A percentile compares a stretch with the other conserved stretches of the same genome.
Evolutionary conservation across 2,888 invertebrate species (phyloP).

Genomic region (Apeira syringaria): DNA sequence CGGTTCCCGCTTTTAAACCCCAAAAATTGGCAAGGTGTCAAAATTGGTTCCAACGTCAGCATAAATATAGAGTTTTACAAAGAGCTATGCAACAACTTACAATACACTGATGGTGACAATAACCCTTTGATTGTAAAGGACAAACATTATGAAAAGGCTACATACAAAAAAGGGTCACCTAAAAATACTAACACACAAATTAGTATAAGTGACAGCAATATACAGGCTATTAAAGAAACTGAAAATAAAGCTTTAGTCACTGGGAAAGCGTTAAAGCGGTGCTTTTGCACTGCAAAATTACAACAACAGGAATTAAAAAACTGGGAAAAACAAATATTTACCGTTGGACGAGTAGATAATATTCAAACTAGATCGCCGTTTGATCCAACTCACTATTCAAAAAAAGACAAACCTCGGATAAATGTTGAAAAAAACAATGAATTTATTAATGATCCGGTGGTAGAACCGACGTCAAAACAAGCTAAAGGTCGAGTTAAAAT

Average conservation of each 20-base stretch:
- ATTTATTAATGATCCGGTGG: neutral
- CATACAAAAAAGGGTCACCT: neutral
- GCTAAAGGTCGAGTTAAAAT: neutral
- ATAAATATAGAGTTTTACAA: slow-evolving; percentile 40
- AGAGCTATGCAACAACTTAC: slow-evolving; percentile 8
- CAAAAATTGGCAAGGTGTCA: slow-evolving; percentile 29
- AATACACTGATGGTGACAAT: neutral
- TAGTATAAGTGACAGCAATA: slow-evolving; percentile 6
- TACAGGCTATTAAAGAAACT: slow-evolving; percentile 20
- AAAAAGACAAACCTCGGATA: neutral
- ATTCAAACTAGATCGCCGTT: slow-evolving; percentile 24
- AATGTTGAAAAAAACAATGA: neutral
- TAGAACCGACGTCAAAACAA: neutral
- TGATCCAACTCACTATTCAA: slow-evolving; percentile 12
- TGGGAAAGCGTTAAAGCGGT: slow-evolving; percentile 41
- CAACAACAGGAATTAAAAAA: slow-evolving; percentile 21
- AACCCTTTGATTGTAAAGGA: neutral
- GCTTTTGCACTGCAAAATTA: slow-evolving; percentile 46
- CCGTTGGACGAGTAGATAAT: slow-evolving; percentile 26
- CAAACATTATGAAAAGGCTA: neutral
- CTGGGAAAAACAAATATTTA: neutral
- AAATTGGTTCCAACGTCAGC: slow-evolving; percentile 38
- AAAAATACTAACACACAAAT: slow-evolving; percentile 1
- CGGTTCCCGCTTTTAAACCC: slow-evolving; percentile 13
- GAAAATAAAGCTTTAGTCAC: slow-evolving; percentile 33